These are phyloP conservation scores for Diploptera punctata DNA, from an alignment of 2,888 invertebrate species.

Conservation along the genomic window DNA sequence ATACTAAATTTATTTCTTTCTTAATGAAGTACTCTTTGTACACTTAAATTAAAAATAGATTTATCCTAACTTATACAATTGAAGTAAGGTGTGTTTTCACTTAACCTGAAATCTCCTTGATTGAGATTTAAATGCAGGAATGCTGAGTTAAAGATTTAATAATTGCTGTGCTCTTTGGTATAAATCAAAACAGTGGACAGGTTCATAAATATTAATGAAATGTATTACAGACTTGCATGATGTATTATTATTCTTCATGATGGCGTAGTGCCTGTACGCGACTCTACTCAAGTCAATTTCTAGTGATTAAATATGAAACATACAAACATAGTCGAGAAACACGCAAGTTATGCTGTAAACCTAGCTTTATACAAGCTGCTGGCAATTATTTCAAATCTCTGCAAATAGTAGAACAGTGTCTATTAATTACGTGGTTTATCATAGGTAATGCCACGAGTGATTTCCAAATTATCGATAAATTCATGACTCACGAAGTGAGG, in stretches of 20 bases:
- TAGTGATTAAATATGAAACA: constrained; percentile 19
- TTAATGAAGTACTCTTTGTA: too few relatives aligned
- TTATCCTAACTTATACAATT: too few relatives aligned
- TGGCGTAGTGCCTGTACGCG: background rate
- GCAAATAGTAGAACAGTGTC: background rate
- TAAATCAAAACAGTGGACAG: background rate
- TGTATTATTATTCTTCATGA: background rate
- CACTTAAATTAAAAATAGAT: too few relatives aligned
- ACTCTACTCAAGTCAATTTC: constrained; percentile 10
- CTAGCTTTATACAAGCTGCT: too few relatives aligned
- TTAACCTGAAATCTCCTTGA: too few relatives aligned
- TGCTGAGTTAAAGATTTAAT: too few relatives aligned
- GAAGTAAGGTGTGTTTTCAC: too few relatives aligned
- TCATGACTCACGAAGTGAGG: too few relatives aligned
- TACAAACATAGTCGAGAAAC: constrained; percentile 11
- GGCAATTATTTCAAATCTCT: background rate
- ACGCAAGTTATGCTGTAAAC: background rate
- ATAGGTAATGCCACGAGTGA: too few relatives aligned
- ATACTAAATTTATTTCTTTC: too few relatives aligned
- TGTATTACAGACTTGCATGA: background rate
- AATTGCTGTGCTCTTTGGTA: background rate
- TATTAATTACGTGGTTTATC: constrained; percentile 1
- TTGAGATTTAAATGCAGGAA: too few relatives aligned
- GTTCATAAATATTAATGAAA: constrained; percentile 14
- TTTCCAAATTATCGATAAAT: too few relatives aligned